phyloP scores from a whole-genome alignment of 1,140 invertebrate genomes.

The Zaprionus inermis region DNA sequence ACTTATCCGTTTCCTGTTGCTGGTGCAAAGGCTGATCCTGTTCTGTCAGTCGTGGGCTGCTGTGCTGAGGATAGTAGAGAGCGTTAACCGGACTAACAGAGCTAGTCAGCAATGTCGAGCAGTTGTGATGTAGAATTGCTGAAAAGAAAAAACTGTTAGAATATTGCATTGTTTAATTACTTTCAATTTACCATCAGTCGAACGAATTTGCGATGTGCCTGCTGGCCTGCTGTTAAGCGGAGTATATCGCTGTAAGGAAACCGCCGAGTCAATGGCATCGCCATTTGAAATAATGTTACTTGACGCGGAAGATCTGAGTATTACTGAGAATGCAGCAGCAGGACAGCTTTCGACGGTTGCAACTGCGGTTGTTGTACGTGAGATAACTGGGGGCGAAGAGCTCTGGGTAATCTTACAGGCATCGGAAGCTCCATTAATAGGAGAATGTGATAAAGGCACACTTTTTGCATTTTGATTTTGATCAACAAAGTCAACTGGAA shows the following conservation, averaged over 20 bases:
- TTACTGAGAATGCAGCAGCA: constrained; percentile 63
- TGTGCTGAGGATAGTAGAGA: constrained; percentile 85
- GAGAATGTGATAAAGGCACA: constrained; percentile 67
- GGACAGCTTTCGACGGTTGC: constrained; percentile 42
- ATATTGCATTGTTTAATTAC: not conserved
- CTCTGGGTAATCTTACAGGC: constrained; percentile 63
- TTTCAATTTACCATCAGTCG: constrained; percentile 60
- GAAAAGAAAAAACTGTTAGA: constrained; percentile 1
- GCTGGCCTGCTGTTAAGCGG: constrained; percentile 55
- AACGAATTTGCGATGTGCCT: constrained; percentile 60
- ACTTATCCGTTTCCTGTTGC: constrained; percentile 61
- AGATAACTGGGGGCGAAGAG: constrained; percentile 53
- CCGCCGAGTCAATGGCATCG: constrained; percentile 40
- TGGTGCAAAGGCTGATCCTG: constrained; percentile 48
- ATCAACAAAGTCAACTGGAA: constrained; percentile 80
- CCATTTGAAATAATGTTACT: constrained; percentile 42
- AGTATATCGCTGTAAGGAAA: constrained; percentile 75
- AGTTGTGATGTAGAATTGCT: constrained; percentile 73
- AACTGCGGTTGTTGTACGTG: constrained; percentile 22
- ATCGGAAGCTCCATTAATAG: constrained; percentile 52
- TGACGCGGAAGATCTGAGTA: constrained; percentile 54
- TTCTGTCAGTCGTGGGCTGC: constrained; percentile 63
- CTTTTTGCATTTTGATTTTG: constrained; percentile 55
- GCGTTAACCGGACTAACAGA: constrained; percentile 84
- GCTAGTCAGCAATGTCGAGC: constrained; percentile 75